phyloP scores from a whole-genome alignment of 2,113 vertebrate genomes.

The Eira barbara region DNA sequence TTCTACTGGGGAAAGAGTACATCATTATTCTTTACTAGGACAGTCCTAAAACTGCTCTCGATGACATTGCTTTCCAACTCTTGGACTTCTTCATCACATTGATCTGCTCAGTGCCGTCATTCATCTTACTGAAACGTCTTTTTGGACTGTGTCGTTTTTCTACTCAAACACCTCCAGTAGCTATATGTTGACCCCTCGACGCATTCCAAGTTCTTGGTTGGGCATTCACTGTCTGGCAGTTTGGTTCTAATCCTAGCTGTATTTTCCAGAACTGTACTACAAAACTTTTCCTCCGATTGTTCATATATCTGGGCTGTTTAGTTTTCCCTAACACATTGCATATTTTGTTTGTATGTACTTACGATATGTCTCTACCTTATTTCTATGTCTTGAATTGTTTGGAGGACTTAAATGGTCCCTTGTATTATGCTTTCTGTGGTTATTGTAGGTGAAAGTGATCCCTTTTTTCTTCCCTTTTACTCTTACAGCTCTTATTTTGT shows the following conservation, averaged over 20 bases:
- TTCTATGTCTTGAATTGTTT: not conserved
- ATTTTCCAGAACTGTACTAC: not conserved
- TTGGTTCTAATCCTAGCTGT: not conserved
- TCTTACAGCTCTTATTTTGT: not conserved
- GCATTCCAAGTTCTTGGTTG: not conserved
- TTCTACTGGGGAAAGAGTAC: not conserved
- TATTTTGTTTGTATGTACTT: not conserved
- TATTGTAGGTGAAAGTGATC: not conserved
- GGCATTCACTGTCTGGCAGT: not conserved
- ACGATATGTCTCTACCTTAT: not conserved
- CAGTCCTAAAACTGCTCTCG: not conserved
- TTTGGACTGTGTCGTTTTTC: not conserved
- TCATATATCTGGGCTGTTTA: not conserved
- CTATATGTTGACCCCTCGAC: no score
- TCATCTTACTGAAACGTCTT: not conserved
- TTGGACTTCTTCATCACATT: not conserved
- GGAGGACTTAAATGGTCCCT: not conserved
- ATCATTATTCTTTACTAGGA: not conserved
- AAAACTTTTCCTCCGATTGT: accelerated
- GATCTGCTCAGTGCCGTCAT: not conserved
- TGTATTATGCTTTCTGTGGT: not conserved
- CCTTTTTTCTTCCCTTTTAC: not conserved
- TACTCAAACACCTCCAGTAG: not conserved
- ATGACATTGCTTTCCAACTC: not conserved
- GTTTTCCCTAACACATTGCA: not conserved